Evolutionary conservation across 2,113 vertebrate species (phyloP), one percentile per base, ranked within the genome.

Genomic region (Kobus ellipsiprymnus): DNA sequence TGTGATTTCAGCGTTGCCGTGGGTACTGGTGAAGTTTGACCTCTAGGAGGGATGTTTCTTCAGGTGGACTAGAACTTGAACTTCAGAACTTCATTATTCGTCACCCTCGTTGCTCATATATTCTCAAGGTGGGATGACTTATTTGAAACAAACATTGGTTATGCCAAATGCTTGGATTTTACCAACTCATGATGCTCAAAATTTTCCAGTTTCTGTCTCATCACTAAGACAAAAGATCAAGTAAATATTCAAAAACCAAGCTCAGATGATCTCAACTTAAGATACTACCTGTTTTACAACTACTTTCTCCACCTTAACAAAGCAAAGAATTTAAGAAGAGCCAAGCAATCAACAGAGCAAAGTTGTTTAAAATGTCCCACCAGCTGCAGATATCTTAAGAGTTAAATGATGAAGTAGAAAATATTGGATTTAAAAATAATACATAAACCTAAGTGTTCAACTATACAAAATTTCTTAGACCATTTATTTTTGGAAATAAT

Each of bases 401-500:
- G 87, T 40, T 60, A 48, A 60, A 93, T 30, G 86, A 89, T 91
- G 50, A 92, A 5, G 46, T 92, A 50, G 90, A 98, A 98, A 97
- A 29, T 7, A 87, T 57, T 54, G 55, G 59, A 50, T 25, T 87
- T 92, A 29, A 95, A 95, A 74, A 80, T 81, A 95, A 90, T 78
- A 90, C 86, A 94, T 27, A 36, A 59, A n/a, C 0, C 27, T 87
- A 89, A 62, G 67, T 87, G 33, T 96, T 97, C 92, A 88, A 55
- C 88, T 0, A 1, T 84, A 59, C 2, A 97, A 97, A 98, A 97
- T 91, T 97, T 97, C 98, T 2, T 81, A 97, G 96, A 97, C 95
- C 97, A 92, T 52, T 83, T 98, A 97, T 98, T 98, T 97, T 96
- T 97, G 93, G 98, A 98, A 98, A 98, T 98, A 91, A 98, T 98